Base-by-base conservation (phyloP, 2,888 invertebrate species). In the Hydroisotoma schaefferi region DNA sequence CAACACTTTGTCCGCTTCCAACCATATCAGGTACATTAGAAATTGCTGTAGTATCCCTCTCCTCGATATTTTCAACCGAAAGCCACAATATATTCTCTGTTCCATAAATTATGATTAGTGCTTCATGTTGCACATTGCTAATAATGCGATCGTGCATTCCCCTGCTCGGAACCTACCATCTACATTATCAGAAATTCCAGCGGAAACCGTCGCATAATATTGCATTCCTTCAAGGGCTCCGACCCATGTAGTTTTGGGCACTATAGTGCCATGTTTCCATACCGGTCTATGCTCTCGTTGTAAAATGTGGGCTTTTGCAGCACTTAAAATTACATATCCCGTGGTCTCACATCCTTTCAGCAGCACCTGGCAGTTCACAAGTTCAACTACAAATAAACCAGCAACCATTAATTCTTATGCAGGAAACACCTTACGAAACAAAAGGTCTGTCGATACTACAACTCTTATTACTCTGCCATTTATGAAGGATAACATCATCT, bases 131-230 rank as follows among this genome's bases (percentile, higher is more conserved):
- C n/a, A n/a, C n/a, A n/a, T n/a, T n/a, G n/a, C n/a, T n/a, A n/a
- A n/a, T n/a, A n/a, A n/a, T n/a, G n/a, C n/a, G n/a, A n/a, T n/a
- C n/a, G n/a, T n/a, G n/a, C n/a, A n/a, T n/a, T n/a, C n/a, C n/a
- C n/a, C n/a, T n/a, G n/a, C n/a, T n/a, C n/a, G 33, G 15, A 22
- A 28, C 37, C 33, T 53, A 67, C 71, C 69, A 55, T 72, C 70
- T 20, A 63, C 68, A 18, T 63, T 61, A 29, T 69, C 70, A 0
- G 56, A 27, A 47, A 57, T 64, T 38, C 70, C 73, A 2, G 90
- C 90, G 76, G 88, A 89, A 49, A 98, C 94, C 8, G 99, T 99
- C 12, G 98, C 98, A 80, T 98, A 99, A 80, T 99, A 99, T 83
- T 98, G 98, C 94, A 99, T 94, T 78, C 97, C 94, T 75, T 92